Conservation (phyloP, 2,888 invertebrate species). For the Chymomyza procnemis region DNA sequence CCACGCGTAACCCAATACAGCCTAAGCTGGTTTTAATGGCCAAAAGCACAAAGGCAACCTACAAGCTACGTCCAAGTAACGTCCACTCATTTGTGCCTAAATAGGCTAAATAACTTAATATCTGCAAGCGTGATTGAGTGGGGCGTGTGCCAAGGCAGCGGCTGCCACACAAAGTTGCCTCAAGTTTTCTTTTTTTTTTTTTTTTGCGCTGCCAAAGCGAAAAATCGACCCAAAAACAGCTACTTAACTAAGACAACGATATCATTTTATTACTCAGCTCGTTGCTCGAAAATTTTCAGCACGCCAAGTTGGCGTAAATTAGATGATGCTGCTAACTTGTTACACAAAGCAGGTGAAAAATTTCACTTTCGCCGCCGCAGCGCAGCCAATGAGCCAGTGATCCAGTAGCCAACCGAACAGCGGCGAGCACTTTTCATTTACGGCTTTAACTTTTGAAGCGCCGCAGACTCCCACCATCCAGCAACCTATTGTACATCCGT, state of each 20-base stretch:
- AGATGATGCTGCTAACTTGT: constrained; percentile 40
- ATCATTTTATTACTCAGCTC: constrained; percentile 66
- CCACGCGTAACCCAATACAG: constrained; percentile 49
- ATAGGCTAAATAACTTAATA: constrained; percentile 73
- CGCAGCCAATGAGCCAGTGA: neutral
- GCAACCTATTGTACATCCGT: constrained; percentile 7
- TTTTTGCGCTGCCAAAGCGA: neutral
- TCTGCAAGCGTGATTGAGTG: constrained; percentile 43
- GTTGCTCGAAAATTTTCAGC: constrained; percentile 16
- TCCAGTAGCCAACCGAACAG: neutral
- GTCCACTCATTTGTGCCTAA: constrained; percentile 55
- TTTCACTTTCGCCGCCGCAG: constrained; percentile 44
- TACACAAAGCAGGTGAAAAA: constrained; percentile 30
- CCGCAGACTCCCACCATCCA: neutral
- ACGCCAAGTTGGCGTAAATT: constrained; percentile 4
- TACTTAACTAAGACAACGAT: constrained; percentile 69
- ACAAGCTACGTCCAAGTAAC: too few relatives aligned
- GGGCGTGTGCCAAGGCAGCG: neutral
- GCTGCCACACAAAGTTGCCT: neutral
- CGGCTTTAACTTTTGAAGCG: constrained; percentile 42
- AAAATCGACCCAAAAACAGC: constrained; percentile 24
- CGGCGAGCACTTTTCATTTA: constrained; percentile 19
- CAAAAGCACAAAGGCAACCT: constrained; percentile 13
- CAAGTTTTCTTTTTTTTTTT: too few relatives aligned
- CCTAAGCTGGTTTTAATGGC: constrained; percentile 67